These are phyloP conservation scores for Iphiclides podalirius DNA, from an alignment of 2,888 invertebrate species.

Conservation along the genomic window DNA sequence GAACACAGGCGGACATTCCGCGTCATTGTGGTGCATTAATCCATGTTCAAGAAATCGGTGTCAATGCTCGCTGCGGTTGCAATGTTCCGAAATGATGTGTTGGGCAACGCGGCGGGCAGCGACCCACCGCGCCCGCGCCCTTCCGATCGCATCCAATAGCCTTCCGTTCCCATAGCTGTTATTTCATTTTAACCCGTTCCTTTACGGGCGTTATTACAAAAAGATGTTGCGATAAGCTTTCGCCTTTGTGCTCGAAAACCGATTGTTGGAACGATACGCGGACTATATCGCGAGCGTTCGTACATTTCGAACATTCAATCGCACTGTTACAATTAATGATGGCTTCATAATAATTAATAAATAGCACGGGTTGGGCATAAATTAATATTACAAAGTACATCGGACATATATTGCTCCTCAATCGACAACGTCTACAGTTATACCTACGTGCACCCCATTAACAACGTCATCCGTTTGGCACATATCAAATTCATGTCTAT, in stretches of 20 bases:
- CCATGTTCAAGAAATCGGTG: slow-evolving; percentile 70
- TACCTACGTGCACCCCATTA: slow-evolving; percentile 8
- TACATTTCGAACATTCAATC: too few relatives aligned
- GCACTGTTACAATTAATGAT: too few relatives aligned
- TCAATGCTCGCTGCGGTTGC: slow-evolving; percentile 78
- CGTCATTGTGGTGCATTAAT: slow-evolving; percentile 41
- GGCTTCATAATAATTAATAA: too few relatives aligned
- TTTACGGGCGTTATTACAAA: slow-evolving; percentile 16
- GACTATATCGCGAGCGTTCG: background rate
- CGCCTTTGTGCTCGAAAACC: slow-evolving; percentile 1
- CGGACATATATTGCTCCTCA: slow-evolving; percentile 1
- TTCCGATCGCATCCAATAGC: slow-evolving; percentile 58
- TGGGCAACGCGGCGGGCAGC: slow-evolving; percentile 55
- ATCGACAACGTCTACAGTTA: slow-evolving; percentile 22
- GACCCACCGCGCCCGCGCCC: slow-evolving; percentile 54
- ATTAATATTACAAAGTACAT: too few relatives aligned
- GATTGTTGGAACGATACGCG: background rate
- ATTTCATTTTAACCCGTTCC: slow-evolving; percentile 28
- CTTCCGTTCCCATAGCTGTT: slow-evolving; percentile 36
- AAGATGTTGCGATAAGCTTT: slow-evolving; percentile 18
- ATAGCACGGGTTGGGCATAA: background rate
- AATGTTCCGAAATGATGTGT: slow-evolving; percentile 75
- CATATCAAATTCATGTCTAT: slow-evolving; percentile 15
- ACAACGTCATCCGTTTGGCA: slow-evolving; percentile 4
- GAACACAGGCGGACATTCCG: slow-evolving; percentile 16